A percentile compares a stretch with the other conserved stretches of the same genome.
Conservation (phyloP, 2,113 vertebrate genomes). For the Alouatta palliata region DNA sequence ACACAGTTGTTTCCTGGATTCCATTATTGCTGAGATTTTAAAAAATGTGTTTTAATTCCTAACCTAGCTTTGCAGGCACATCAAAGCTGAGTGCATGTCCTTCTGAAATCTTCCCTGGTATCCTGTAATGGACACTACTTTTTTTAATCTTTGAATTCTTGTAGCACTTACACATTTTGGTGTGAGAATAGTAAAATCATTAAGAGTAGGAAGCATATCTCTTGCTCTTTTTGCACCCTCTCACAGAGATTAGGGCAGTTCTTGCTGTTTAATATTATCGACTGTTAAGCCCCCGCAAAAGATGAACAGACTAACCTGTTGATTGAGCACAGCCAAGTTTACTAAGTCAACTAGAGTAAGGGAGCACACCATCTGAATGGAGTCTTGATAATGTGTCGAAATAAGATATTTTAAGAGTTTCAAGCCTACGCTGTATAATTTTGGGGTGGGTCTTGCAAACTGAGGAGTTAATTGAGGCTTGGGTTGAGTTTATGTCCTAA, state of each 20-base stretch:
- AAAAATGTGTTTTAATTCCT: background rate
- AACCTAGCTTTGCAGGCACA: background rate
- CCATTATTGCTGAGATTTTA: background rate
- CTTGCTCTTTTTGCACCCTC: background rate
- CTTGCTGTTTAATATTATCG: background rate
- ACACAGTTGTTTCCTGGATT: background rate
- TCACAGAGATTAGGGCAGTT: background rate
- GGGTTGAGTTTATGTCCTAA: background rate
- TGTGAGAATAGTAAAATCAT: background rate
- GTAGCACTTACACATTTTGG: background rate
- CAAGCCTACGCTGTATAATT: background rate
- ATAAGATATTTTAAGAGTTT: background rate
- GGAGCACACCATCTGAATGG: background rate
- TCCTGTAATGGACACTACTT: background rate
- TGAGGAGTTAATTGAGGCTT: background rate
- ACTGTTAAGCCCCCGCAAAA: background rate
- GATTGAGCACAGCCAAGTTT: background rate
- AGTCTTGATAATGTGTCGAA: background rate
- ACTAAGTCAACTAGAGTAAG: background rate
- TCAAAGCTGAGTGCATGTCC: background rate
- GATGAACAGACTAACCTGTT: background rate
- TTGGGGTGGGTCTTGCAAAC: background rate
- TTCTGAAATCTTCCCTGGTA: background rate
- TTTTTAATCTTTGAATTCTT: slow-evolving; percentile 25
- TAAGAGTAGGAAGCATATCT: background rate